Evolutionary conservation across 2,113 vertebrate genomes (phyloP).

Genomic region (Aspiorhynchus laticeps): DNA sequence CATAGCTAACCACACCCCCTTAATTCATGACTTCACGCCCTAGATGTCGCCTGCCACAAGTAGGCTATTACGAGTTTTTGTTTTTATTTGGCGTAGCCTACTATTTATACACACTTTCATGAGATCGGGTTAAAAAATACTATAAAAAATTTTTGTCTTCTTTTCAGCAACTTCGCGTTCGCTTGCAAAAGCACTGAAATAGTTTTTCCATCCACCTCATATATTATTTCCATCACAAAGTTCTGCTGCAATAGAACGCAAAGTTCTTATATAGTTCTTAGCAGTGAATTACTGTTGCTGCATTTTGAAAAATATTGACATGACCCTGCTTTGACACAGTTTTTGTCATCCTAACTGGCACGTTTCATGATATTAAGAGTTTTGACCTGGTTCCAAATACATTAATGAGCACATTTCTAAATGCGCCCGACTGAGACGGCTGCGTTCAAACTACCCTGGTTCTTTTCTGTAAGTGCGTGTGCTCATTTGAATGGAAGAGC

Average conservation of each 20-base stretch:
- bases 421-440: background rate
- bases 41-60: too few species aligned
- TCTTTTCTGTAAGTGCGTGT: background rate
- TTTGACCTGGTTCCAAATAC: slow-evolving; percentile 21
- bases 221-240: background rate
- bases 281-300: background rate
- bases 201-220: too few species aligned
- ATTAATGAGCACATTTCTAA: background rate
- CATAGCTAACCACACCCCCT: too few species aligned
- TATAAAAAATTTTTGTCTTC: too few species aligned
- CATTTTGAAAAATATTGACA: background rate
- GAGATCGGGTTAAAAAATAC: too few species aligned
- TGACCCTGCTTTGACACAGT: background rate
- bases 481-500: slow-evolving; percentile 37
- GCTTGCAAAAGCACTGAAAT: too few species aligned
- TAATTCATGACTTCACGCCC: too few species aligned
- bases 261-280: background rate
- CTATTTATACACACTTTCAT: too few species aligned
- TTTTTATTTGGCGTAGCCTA: too few species aligned
- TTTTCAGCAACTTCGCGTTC: too few species aligned
- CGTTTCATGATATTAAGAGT: background rate
- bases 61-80: too few species aligned
- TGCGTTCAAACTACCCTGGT: background rate
- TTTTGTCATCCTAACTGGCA: background rate
- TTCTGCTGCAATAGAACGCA: too few species aligned